Evolutionary conservation across 2,888 invertebrate genomes (phyloP), one percentile per base, ranked within the genome.

Genomic region (Nymphalis polychloros): DNA sequence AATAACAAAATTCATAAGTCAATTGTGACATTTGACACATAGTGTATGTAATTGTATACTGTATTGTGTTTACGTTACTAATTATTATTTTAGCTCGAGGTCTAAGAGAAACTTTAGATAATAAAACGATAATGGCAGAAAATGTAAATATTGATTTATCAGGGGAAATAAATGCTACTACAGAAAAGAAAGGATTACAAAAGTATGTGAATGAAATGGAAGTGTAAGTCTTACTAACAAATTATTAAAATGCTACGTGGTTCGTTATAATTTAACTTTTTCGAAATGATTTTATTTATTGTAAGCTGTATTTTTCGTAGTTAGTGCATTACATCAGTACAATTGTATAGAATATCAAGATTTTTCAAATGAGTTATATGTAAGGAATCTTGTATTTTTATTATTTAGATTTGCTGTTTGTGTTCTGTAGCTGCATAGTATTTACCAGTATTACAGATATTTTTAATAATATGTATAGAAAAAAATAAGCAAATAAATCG

Each of bases 121-220:
- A 57, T 19, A 64, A 19, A 52, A 46, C n/a, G 31, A 86, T 75
- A 73, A 93, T 93, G 93, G 84, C 90, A 66, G 93, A 93, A 77
- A 89, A 86, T 72, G 89, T 93, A 46, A 90, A 89, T 72, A 89
- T 93, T 69, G 93, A 93, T 78, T 79, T 93, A 67, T 87, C 92
- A 6, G 93, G 93, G 65, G 92, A 93, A 84, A 93, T 93, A 46
- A 87, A 85, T 78, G 85, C 92, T 19, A 83, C 88, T 17, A 76
- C 84, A 8, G 90, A 92, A 77, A 92, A 90, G 75, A 89, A 83
- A 81, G 91, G 92, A 72, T 89, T 92, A 66, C 90, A 90, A 87
- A 93, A 93, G 93, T 93, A 92, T 88, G 92, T 92, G 79, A 87
- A 86, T 89, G 87, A 91, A 82, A 78, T 90, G 83, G 92, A 92